Conservation (phyloP, 2,888 invertebrate species). For the Sphaerophoria rueppellii region DNA sequence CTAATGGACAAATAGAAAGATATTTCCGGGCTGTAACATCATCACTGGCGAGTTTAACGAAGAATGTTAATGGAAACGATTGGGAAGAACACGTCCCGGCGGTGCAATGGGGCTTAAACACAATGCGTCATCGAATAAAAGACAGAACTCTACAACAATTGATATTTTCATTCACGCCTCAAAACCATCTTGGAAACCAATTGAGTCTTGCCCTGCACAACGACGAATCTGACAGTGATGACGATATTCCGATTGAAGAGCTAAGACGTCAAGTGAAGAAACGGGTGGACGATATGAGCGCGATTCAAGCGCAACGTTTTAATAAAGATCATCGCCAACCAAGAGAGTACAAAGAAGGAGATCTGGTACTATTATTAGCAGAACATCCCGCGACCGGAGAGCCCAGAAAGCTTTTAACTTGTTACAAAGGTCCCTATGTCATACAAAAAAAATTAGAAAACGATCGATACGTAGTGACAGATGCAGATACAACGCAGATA, state of each 20-base stretch:
- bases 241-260: background rate
- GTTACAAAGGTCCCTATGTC: no score
- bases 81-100: conserved; percentile 62
- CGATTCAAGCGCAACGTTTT: background rate
- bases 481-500: no score
- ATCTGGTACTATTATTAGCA: no score
- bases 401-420: no score
- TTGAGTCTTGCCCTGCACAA: background rate
- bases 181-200: background rate
- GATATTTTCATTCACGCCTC: background rate
- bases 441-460: no score
- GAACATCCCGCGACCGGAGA: no score
- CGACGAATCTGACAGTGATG: background rate
- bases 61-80: conserved; percentile 43
- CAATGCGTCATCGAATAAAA: background rate
- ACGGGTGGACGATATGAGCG: background rate
- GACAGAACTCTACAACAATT: background rate
- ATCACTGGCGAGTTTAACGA: conserved; percentile 32
- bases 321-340: background rate
- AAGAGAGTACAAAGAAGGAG: no score
- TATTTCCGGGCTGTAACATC: conserved; percentile 51
- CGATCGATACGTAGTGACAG: no score
- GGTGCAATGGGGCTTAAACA: conserved; percentile 61
- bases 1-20: conserved; percentile 59
- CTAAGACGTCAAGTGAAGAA: background rate